Conservation (phyloP, 2,113 vertebrate genomes). For the Gadus chalcogrammus region DNA sequence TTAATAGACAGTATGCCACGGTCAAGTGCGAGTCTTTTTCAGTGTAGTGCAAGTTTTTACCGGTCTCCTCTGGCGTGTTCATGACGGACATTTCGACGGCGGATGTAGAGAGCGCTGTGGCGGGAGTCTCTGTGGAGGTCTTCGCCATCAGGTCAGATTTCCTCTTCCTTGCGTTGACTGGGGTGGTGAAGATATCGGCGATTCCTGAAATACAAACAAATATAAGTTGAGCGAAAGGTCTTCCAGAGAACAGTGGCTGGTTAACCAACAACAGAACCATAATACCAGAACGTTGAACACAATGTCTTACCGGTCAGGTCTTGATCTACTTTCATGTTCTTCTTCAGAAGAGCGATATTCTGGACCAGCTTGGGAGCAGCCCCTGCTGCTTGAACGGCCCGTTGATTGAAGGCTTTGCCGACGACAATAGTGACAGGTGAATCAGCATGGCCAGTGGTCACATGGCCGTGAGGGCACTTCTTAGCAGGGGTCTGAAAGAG, state of each 20-base stretch:
- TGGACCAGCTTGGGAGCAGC: slow-evolving; percentile 70
- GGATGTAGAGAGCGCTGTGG: slow-evolving; percentile 2
- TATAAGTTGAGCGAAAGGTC: not conserved
- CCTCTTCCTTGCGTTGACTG: slow-evolving; percentile 49
- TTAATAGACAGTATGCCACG: not conserved
- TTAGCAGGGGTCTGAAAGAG: slow-evolving; percentile 72
- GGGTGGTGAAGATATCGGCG: slow-evolving; percentile 80
- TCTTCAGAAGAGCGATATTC: slow-evolving; percentile 62
- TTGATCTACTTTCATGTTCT: slow-evolving; percentile 75
- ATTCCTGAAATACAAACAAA: slow-evolving; percentile 65
- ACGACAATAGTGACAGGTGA: slow-evolving; percentile 81
- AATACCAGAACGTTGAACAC: not conserved
- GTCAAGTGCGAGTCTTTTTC: too few relatives aligned
- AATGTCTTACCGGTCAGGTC: slow-evolving; percentile 75
- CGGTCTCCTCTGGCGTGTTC: slow-evolving; percentile 80
- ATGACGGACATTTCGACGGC: slow-evolving; percentile 70
- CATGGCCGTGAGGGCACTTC: slow-evolving; percentile 49
- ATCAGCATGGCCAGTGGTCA: slow-evolving; percentile 83
- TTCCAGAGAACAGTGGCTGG: not conserved
- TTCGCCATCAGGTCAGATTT: slow-evolving; percentile 6
- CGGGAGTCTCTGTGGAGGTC: slow-evolving; percentile 27
- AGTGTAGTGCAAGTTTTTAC: slow-evolving; percentile 47
- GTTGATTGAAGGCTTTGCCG: slow-evolving; percentile 74
- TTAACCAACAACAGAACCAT: too few relatives aligned
- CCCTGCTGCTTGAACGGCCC: slow-evolving; percentile 42